Base-by-base conservation (phyloP, 1,140 invertebrate genomes). In the Drosophila melanica region DNA sequence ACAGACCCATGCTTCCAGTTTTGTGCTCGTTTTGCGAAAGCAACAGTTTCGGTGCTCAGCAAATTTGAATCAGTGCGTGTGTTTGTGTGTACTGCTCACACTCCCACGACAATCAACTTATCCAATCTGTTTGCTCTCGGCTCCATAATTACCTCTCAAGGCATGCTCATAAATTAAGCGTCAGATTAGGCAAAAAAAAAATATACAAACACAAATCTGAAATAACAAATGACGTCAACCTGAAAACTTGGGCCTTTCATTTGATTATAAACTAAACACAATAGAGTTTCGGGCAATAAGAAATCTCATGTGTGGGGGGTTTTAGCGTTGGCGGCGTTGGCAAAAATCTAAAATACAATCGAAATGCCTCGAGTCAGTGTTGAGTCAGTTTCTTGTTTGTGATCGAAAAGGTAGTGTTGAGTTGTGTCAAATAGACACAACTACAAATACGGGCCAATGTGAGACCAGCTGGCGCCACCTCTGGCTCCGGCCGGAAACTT, bases 141-240 rank as follows among this genome's bases (percentile, higher is more conserved):
- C 39, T 55, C 42, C 67, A 75, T 71, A 75, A 75, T 75, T 67
- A 67, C 54, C 69, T 57, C 41, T 66, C 63, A 74, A 74, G 66
- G 57, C 66, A 57, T 68, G 59, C 70, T 60, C 62, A 65, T 74
- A 77, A 77, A 69, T 68, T 69, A 69, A 68, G 59, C 47, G 55
- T 47, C 71, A 77, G 75, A 74, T 77, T 74, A 69, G 65, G 75
- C 53, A 59, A 73, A 45, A 55, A 45, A 55, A 67, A 64, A 60
- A 51, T 63, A 44, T 9, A 23, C 7, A 44, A 64, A 63, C 58
- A 67, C 54, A 53, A 62, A 76, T 55, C 48, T 33, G 14, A 62
- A 71, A 71, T 55, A 66, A 69, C 60, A 74, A 60, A 81, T 85
- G 81, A 85, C 81, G 81, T 85, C 81, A 85, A 80, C 77, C 37